phyloP scores from a whole-genome alignment of 2,797 vertebrate genomes.

The Jordanella pulchra region DNA sequence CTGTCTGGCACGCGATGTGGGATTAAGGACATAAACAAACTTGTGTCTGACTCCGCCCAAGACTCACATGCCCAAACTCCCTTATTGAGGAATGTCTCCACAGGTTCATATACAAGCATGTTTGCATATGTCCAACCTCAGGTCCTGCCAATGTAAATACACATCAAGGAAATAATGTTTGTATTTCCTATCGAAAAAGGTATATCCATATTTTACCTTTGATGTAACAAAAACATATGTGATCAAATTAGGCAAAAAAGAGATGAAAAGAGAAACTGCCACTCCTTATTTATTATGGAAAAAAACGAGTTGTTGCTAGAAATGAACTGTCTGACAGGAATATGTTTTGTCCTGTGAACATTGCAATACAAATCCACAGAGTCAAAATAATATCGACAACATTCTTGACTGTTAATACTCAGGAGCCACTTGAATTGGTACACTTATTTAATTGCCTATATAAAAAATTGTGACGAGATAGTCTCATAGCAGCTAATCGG shows the following conservation, averaged over 20 bases:
- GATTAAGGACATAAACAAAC: slow-evolving; percentile 72
- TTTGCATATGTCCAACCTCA: background rate
- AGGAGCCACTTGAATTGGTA: background rate
- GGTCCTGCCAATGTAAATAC: background rate
- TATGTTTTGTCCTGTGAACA: background rate
- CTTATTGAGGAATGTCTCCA: slow-evolving; percentile 26
- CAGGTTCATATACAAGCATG: background rate
- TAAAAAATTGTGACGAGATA: background rate
- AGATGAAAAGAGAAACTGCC: background rate
- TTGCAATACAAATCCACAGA: background rate
- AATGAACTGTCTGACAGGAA: background rate
- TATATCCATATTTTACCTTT: background rate
- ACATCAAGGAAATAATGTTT: background rate
- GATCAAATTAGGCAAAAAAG: background rate
- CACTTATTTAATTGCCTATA: background rate
- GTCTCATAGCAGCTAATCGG: too few relatives aligned
- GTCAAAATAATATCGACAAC: background rate
- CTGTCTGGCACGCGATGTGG: slow-evolving; percentile 74
- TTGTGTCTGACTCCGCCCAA: slow-evolving; percentile 48
- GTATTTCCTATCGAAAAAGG: background rate
- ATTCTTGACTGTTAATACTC: background rate
- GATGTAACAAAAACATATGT: background rate
- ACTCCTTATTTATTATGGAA: background rate
- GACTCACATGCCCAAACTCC: slow-evolving; percentile 23
- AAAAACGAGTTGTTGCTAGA: background rate